Evolutionary conservation across 1,140 invertebrate genomes (phyloP).

Genomic region (Teleopsis dalmanni): DNA sequence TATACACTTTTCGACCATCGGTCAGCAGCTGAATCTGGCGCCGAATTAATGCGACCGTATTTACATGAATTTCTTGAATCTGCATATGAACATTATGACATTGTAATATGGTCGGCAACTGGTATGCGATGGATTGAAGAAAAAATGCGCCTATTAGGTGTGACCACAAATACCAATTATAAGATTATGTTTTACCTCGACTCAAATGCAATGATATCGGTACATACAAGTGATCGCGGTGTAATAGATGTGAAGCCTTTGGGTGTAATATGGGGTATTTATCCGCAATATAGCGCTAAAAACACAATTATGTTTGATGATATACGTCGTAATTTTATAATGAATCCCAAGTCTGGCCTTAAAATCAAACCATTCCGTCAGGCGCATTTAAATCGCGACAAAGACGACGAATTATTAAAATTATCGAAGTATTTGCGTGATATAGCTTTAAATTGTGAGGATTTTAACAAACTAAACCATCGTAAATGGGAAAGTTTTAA

Average conservation of each 20-base stretch:
- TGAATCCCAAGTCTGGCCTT: conserved; percentile 93
- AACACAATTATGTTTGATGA: conserved; percentile 99
- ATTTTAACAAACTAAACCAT: conserved; percentile 81
- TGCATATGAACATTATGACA: conserved; percentile 85
- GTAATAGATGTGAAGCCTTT: conserved; percentile 84
- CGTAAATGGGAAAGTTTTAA: conserved; percentile 84
- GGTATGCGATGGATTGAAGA: conserved; percentile 98
- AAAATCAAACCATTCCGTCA: conserved; percentile 84
- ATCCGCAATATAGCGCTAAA: conserved; percentile 72
- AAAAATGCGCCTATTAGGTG: conserved; percentile 91
- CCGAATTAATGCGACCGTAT: conserved; percentile 88
- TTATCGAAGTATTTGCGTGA: conserved; percentile 77
- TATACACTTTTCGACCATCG: conserved; percentile 95
- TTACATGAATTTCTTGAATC: conserved; percentile 89
- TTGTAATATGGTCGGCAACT: conserved; percentile 91
- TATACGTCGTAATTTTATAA: conserved; percentile 92
- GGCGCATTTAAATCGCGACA: conserved; percentile 78
- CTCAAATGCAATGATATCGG: conserved; percentile 88
- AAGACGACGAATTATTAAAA: conserved; percentile 76
- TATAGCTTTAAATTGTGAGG: conserved; percentile 71
- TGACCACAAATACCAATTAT: conserved; percentile 73
- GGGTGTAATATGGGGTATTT: conserved; percentile 96
- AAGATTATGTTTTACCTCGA: conserved; percentile 92
- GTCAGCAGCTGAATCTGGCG: conserved; percentile 80
- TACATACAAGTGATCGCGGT: conserved; percentile 57